Conservation (phyloP, 2,797 vertebrate species). For the Philypnodon macrostomus region DNA sequence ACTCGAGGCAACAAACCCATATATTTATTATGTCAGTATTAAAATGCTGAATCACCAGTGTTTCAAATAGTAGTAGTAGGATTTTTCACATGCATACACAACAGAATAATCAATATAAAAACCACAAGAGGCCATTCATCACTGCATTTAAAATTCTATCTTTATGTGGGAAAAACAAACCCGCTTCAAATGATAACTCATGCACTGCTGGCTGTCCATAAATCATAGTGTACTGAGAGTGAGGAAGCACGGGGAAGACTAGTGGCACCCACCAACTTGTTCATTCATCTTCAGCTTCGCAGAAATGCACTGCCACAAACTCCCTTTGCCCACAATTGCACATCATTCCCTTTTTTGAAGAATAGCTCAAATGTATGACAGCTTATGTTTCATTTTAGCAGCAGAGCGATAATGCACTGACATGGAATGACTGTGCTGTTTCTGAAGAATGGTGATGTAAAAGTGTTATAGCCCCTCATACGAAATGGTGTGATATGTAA, state of each 20-base stretch:
- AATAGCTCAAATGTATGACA: constrained; percentile 26
- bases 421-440: constrained; percentile 9
- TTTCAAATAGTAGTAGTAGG: constrained; percentile 17
- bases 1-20: constrained; percentile 32
- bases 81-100: constrained; percentile 9
- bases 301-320: constrained; percentile 56
- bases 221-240: constrained; percentile 69
- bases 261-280: constrained; percentile 56
- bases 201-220: constrained; percentile 75
- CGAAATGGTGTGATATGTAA: too few species aligned
- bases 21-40: constrained; percentile 19
- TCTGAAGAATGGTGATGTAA: constrained; percentile 14
- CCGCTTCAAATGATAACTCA: constrained; percentile 73
- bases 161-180: constrained; percentile 80
- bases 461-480: too few species aligned
- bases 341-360: constrained; percentile 47
- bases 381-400: constrained; percentile 45
- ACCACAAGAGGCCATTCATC: constrained; percentile 69
- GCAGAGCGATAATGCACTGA: constrained; percentile 35
- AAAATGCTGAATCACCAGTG: constrained; percentile 41
- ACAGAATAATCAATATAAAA: constrained; percentile 57
- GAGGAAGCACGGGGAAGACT: constrained; percentile 54
- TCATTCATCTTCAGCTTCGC: constrained; percentile 78
- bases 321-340: constrained; percentile 36
- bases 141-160: constrained; percentile 77